phyloP scores from a whole-genome alignment of 2,797 vertebrate species.

The Cetoscarus ocellatus region DNA sequence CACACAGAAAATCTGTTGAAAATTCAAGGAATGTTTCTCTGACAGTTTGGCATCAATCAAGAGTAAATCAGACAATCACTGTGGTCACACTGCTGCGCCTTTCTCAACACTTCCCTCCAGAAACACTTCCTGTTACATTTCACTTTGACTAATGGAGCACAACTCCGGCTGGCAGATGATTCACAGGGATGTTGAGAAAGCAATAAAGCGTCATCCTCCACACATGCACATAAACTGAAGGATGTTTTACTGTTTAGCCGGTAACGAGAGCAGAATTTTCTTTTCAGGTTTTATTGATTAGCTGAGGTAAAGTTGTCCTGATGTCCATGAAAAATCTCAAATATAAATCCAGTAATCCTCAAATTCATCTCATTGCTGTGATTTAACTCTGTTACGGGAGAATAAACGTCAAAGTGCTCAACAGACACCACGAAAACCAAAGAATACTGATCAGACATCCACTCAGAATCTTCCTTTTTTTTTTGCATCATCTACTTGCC shows the following conservation, averaged over 20 bases:
- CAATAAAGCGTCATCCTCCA: slow-evolving; percentile 26
- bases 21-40: neutral
- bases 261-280: slow-evolving; percentile 29
- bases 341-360: neutral
- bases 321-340: slow-evolving; percentile 11
- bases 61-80: slow-evolving; percentile 31
- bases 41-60: slow-evolving; percentile 41
- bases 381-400: neutral
- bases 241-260: slow-evolving; percentile 17
- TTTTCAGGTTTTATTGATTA: slow-evolving; percentile 19
- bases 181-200: slow-evolving; percentile 55
- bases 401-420: slow-evolving; percentile 1
- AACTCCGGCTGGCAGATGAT: slow-evolving; percentile 59
- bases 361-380: slow-evolving; percentile 7
- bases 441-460: slow-evolving; percentile 22
- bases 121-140: slow-evolving; percentile 43
- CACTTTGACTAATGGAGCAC: slow-evolving; percentile 54
- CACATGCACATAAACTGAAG: neutral
- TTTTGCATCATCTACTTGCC: slow-evolving; percentile 32
- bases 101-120: slow-evolving; percentile 29
- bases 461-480: neutral
- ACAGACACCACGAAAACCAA: neutral
- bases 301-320: slow-evolving; percentile 24
- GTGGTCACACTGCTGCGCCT: neutral
- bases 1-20: neutral